A percentile compares a stretch with the other conserved stretches of the same genome.
Conservation (phyloP, 2,797 vertebrate species). For the Chaetodon trifasciatus region DNA sequence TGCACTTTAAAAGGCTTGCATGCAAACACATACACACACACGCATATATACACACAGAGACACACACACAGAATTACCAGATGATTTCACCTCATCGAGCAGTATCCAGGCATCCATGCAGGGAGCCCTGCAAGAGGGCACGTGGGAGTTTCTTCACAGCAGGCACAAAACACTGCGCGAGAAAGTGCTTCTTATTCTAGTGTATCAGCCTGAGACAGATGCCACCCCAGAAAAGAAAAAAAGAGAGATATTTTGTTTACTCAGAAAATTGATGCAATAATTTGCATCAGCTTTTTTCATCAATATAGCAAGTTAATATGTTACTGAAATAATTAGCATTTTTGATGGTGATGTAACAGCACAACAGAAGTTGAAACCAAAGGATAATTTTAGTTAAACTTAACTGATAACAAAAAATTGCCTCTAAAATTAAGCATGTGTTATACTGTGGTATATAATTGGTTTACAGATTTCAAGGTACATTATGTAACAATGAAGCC, state of each 20-base stretch:
- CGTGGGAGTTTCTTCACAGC: conserved; percentile 58
- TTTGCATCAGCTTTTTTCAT: conserved; percentile 28
- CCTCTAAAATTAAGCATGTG: neutral
- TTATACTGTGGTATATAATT: neutral
- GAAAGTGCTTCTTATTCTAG: conserved; percentile 52
- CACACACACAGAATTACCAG: conserved; percentile 38
- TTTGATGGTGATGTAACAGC: neutral
- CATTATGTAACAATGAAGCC: no score
- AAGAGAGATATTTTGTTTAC: conserved; percentile 33
- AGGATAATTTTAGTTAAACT: neutral
- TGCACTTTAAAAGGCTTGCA: conserved; percentile 1
- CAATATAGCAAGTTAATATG: neutral
- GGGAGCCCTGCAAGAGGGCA: conserved; percentile 43
- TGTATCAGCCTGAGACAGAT: conserved; percentile 67
- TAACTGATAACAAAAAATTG: neutral
- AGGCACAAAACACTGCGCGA: conserved; percentile 37
- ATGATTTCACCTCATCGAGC: conserved; percentile 49
- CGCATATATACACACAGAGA: neutral
- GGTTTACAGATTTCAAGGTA: no score
- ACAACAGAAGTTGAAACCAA: conserved; percentile 6
- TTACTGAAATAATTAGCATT: neutral
- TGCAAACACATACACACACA: neutral
- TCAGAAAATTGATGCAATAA: conserved; percentile 28
- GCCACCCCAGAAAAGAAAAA: conserved; percentile 31
- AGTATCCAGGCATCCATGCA: conserved; percentile 50